A percentile compares a stretch with the other conserved stretches of the same genome.
These are phyloP conservation scores for Phyllopteryx taeniolatus DNA, from an alignment of 2,113 vertebrate species.

Conservation along the genomic window DNA sequence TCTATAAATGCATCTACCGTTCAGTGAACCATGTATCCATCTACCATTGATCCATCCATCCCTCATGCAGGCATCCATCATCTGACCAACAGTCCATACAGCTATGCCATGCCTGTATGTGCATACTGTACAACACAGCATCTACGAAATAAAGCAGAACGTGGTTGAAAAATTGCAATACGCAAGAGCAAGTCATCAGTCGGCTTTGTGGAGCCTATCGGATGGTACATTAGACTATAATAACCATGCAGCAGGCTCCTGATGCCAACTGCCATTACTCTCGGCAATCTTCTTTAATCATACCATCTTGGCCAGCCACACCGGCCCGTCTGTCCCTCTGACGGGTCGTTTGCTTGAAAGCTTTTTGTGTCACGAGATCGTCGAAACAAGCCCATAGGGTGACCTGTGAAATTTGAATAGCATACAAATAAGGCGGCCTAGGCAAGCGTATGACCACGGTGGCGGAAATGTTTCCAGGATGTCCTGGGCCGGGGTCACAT, in stretches of 20 bases:
- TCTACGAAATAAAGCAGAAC: not conserved
- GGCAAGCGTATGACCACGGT: not conserved
- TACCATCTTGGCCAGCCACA: not conserved
- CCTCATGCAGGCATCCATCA: not conserved
- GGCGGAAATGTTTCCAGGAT: constrained; percentile 5
- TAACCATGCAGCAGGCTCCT: not conserved
- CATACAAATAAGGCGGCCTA: not conserved
- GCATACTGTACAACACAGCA: not conserved
- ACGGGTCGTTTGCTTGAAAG: not conserved
- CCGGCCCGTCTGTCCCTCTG: not conserved
- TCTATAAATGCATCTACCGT: no score
- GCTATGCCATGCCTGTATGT: not conserved
- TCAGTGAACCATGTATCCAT: no score
- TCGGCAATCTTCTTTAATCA: constrained; percentile 1
- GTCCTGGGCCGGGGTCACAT: not conserved
- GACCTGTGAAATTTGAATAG: not conserved
- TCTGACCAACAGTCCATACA: not conserved
- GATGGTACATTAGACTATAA: not conserved
- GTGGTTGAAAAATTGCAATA: not conserved
- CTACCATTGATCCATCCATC: no score
- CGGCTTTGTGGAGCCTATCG: not conserved
- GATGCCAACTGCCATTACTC: constrained; percentile 1
- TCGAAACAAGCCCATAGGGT: not conserved
- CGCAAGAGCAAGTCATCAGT: not conserved
- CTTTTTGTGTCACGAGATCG: not conserved